Evolutionary conservation across 1,140 invertebrate genomes (phyloP), one percentile per base, ranked within the genome.

Genomic region (Zeugodacus cucurbitae): DNA sequence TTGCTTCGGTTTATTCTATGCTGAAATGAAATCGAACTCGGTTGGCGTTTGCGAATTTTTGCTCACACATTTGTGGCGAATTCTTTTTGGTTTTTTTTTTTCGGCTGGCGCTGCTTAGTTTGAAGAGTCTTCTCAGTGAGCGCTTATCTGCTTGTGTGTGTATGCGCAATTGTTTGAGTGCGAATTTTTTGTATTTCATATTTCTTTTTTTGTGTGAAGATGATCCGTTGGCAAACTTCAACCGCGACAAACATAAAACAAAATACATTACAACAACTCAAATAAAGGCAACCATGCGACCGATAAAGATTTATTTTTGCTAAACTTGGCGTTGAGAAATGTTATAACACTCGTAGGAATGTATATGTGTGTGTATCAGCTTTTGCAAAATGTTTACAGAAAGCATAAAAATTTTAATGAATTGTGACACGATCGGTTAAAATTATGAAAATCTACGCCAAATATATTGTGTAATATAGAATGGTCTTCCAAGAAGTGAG

Each of bases 181-280:
- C 2, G 20, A 67, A n/a, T 74, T 37, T 74, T 44, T 41, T 74
- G 1, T 22, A 41, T 74, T 41, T 44, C 34, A 44, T 44, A n/a
- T 74, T 70, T 44, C 32, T 41, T 74, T 67, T 32, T 70, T 70
- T 29, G 26, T 34, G 26, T 74, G 37, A 74, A 74, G 34, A 74
- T 74, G 70, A 74, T 74, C 37, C 70, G 70, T 74, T 74, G 37
- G 70, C 70, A 74, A 74, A 74, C 70, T 74, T 44, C 20, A n/a
- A 41, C 1, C 70, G 32, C 22, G 6, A 22, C 70, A 44, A 74
- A 74, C 70, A 44, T 41, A 6, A 17, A 74, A 74, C 14, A 41
- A 74, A 41, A 74, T 7, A 70, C 10, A 70, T 29, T 34, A 29
- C 26, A 70, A 70, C 64, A 29, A 70, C 29, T 70, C n/a, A 32